Base-by-base conservation (phyloP, 2,888 invertebrate species). In the Acanthococcus lagerstroemiae region DNA sequence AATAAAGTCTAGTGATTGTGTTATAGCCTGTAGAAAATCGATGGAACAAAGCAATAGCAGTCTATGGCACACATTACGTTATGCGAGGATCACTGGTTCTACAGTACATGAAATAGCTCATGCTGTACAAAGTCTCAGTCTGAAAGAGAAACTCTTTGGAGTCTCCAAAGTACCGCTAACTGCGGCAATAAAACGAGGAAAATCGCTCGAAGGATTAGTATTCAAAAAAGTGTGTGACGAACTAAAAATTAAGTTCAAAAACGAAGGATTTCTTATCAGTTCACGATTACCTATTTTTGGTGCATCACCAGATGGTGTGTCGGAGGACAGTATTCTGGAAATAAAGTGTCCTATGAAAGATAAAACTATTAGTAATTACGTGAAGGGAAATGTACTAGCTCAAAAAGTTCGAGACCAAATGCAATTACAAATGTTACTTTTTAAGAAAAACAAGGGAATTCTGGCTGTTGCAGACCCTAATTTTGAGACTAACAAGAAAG, bases 401-500 rank as follows among this genome's bases (percentile, higher is more conserved):
- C 3, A 27, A 22, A 67, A 67, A 55, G 52, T 54, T 15, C 17
- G 30, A 19, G 30, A 45, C 46, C 68, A 68, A 37, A 24, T 68
- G 21, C 67, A 68, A 55, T 24, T 68, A n/a, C 67, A 68, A 66
- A 68, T 68, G 68, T 25, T 65, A 55, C 19, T 68, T 17, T 22
- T 26, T 55, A 46, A 45, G 21, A 68, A 48, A 56, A 19, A 25
- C 21, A 68, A 57, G 30, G 65, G 50, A 12, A 22, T 60, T 22
- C 65, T 68, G 17, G 54, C 58, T 57, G 50, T 68, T 15, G 67
- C 67, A 19, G 21, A 58, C 52, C 56, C 55, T 19, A 17, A 68
- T 17, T 68, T 68, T 55, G 67, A 65, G 56, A 9, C 22, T 30
- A 56, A 37, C n/a, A n/a, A n/a, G n/a, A n/a, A n/a, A n/a, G n/a